Conservation (phyloP, 2,888 invertebrate species). For the Cheilosia impressa region DNA sequence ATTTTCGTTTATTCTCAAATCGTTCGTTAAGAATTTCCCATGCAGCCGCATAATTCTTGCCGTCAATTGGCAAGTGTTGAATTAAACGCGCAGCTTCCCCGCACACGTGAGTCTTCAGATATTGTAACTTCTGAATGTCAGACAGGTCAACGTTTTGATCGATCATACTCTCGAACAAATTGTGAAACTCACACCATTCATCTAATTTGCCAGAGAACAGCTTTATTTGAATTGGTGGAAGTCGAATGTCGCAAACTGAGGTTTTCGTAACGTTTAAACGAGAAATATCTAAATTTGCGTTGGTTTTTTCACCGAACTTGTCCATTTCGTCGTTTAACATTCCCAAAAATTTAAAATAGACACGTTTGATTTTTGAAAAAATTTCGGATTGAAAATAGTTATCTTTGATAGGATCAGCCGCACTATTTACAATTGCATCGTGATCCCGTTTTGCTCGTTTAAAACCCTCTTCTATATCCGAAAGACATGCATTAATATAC, state of each 20-base stretch:
- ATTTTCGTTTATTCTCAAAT: constrained; percentile 17
- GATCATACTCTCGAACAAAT: constrained; percentile 1
- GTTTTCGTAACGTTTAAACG: constrained; percentile 9
- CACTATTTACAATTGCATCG: constrained; percentile 14
- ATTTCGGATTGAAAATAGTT: constrained; percentile 20
- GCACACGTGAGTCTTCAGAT: neutral
- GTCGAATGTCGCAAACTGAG: constrained; percentile 14
- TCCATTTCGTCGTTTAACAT: constrained; percentile 7
- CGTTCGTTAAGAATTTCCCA: constrained; percentile 16
- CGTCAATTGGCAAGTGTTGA: constrained; percentile 12
- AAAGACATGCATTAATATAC: neutral
- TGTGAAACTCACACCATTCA: constrained; percentile 32
- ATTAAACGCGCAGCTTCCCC: constrained; percentile 1
- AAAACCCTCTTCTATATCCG: constrained; percentile 12
- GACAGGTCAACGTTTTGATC: constrained; percentile 1
- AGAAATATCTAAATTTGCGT: neutral
- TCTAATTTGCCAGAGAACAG: constrained; percentile 22
- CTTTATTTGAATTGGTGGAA: constrained; percentile 14
- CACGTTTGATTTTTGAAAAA: constrained; percentile 26
- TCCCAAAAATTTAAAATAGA: constrained; percentile 16
- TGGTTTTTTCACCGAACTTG: neutral
- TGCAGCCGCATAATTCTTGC: constrained; percentile 13
- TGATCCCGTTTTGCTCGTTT: constrained; percentile 35
- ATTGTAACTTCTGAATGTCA: constrained; percentile 12
- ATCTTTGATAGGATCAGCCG: constrained; percentile 14